These are phyloP conservation scores for Crypturellus tataupa DNA, from an alignment of 2,797 vertebrate species.

Conservation along the genomic window DNA sequence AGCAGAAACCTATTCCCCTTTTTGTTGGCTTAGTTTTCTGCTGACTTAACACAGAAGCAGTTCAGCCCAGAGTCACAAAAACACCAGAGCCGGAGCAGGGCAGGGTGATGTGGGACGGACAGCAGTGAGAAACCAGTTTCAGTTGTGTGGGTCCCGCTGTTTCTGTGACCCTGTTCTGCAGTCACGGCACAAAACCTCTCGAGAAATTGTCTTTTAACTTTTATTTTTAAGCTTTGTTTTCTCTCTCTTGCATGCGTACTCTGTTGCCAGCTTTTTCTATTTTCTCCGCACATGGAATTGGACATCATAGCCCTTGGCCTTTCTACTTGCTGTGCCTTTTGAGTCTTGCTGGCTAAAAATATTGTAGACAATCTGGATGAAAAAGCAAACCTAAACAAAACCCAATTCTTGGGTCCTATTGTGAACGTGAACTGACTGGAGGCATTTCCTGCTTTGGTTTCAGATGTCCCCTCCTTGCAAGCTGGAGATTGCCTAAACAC, in stretches of 20 bases:
- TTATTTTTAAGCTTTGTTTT: constrained; percentile 35
- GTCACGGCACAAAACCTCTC: not conserved
- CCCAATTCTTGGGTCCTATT: not conserved
- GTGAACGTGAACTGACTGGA: not conserved
- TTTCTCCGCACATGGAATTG: constrained; percentile 20
- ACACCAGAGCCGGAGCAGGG: constrained; percentile 24
- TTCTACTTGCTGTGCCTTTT: constrained; percentile 8
- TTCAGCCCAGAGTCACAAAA: constrained; percentile 70
- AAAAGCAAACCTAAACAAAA: not conserved
- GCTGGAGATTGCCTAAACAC: not conserved
- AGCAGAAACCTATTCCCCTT: constrained; percentile 41
- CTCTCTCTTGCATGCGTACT: not conserved
- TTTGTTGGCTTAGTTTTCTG: constrained; percentile 70
- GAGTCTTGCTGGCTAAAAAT: not conserved
- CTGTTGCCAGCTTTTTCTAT: not conserved
- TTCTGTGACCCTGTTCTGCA: not conserved
- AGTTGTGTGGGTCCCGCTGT: not conserved
- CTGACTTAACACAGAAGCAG: constrained; percentile 72
- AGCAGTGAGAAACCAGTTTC: not conserved
- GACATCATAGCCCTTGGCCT: not conserved
- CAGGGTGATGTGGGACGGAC: not conserved
- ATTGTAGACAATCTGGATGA: not conserved
- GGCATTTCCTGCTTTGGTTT: not conserved
- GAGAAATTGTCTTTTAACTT: not conserved
- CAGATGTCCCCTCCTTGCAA: not conserved